Base-by-base conservation (phyloP, 2,888 invertebrate species). In the Octonoba sinensis region DNA sequence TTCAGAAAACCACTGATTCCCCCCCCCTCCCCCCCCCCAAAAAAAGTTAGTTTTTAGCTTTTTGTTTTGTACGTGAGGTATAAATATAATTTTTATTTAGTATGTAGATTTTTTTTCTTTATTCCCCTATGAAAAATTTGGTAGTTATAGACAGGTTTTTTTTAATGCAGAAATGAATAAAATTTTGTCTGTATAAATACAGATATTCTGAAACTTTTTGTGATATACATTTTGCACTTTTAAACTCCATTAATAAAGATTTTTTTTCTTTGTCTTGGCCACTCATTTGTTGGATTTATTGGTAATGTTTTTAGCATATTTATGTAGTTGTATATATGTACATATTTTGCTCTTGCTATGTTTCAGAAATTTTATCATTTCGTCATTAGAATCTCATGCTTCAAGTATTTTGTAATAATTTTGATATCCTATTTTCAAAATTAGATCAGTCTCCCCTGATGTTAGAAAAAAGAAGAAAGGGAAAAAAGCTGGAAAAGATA, bases 281-380 rank as follows among this genome's bases (percentile, higher is more conserved):
- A 54, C 60, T 56, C 67, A 46, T 54, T 66, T 71, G 67, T 62
- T 73, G 59, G 79, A 65, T 36, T 66, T 24, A 46, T 81, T 69
- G 79, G 79, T 81, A 81, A 81, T 81, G 79, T 64, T 81, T 81
- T 81, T 69, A 81, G 79, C 62, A 69, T 81, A 67, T 81, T 67
- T 59, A 62, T 81, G 79, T 81, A 79, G 18, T 73, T 81, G 51
- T 66, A 59, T 78, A 72, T 20, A 62, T 36, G 60, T 73, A 57
- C 20, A 57, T 18, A 54, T 54, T 18, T 62, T 3, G 20, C 44
- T 18, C n/a, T 62, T 62, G 36, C 36, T 36, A 8, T 36, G 36
- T 36, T 36, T 36, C 36, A 6, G 8, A 36, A 36, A 36, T 36
- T 36, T 6, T 36, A 36, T 36, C 36, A 36, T 36, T 36, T 36